Evolutionary conservation across 1,140 invertebrate genomes (phyloP).

Genomic region (Acromyrmex charruanus): DNA sequence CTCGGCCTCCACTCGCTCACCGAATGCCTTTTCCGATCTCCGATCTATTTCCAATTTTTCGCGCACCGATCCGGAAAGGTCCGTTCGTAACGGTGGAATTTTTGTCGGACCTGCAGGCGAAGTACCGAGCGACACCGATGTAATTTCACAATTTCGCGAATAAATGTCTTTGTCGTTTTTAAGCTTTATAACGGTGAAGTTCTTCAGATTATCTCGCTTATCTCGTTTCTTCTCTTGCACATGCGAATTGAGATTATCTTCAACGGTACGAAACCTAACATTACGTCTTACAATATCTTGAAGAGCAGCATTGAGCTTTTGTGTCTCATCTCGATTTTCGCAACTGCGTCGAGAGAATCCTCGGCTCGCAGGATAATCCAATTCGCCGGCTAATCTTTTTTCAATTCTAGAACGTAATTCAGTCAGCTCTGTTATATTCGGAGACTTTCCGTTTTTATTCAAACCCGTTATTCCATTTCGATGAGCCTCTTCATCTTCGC

Average conservation of each 20-base stretch:
- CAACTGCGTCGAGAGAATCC: slow-evolving; percentile 1
- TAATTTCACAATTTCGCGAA: background rate
- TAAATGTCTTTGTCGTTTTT: slow-evolving; percentile 1
- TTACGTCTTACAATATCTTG: slow-evolving; percentile 1
- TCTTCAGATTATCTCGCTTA: background rate
- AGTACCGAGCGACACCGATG: background rate
- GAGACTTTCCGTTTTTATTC: slow-evolving; percentile 23
- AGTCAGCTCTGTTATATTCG: background rate
- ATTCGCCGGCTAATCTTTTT: slow-evolving; percentile 48
- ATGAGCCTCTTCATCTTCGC: slow-evolving; percentile 6
- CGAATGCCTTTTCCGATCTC: slow-evolving; percentile 2
- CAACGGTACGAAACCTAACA: background rate
- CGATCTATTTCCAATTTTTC: background rate
- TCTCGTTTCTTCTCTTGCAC: background rate
- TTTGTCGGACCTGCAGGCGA: background rate
- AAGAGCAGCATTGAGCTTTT: slow-evolving; percentile 34
- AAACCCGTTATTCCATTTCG: slow-evolving; percentile 6
- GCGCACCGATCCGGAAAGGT: slow-evolving; percentile 18
- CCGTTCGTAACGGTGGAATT: background rate
- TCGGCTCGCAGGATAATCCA: slow-evolving; percentile 26
- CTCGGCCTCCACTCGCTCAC: background rate
- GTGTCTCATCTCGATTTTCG: slow-evolving; percentile 9
- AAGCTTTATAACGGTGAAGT: background rate
- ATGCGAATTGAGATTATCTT: slow-evolving; percentile 3
- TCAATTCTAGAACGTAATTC: slow-evolving; percentile 41